phyloP scores from a whole-genome alignment of 2,888 invertebrate genomes.

The Margaritifera margaritifera region DNA sequence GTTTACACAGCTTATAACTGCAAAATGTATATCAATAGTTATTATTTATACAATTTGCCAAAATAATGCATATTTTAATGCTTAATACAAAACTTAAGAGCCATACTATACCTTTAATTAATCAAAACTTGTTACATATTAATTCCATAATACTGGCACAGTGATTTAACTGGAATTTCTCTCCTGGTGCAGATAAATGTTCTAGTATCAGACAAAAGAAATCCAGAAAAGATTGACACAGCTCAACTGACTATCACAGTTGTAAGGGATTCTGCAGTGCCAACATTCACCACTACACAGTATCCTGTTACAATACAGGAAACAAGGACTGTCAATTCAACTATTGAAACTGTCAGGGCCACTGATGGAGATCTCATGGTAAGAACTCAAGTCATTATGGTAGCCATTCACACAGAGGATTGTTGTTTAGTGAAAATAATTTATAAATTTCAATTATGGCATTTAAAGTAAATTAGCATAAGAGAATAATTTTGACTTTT shows the following conservation, averaged over 20 bases:
- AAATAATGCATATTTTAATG: no score
- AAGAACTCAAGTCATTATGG: constrained; percentile 6
- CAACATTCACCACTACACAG: constrained; percentile 17
- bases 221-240: constrained; percentile 38
- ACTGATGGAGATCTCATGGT: constrained; percentile 46
- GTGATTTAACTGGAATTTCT: no score
- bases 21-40: no score
- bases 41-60: no score
- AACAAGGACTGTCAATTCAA: constrained; percentile 18
- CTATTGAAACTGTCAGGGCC: constrained; percentile 37
- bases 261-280: constrained; percentile 42
- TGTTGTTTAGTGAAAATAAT: background rate
- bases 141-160: no score
- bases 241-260: constrained; percentile 51
- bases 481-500: no score
- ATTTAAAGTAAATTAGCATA: no score
- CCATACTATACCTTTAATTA: no score
- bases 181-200: constrained; percentile 42
- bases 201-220: constrained; percentile 48
- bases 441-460: no score
- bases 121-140: no score
- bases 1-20: no score
- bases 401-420: background rate
- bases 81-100: no score
- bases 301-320: constrained; percentile 41